Percentiles rank a stretch among this genome's conserved stretches.
Conservation (phyloP, 2,797 vertebrate species). For the Eutrigla gurnardus region DNA sequence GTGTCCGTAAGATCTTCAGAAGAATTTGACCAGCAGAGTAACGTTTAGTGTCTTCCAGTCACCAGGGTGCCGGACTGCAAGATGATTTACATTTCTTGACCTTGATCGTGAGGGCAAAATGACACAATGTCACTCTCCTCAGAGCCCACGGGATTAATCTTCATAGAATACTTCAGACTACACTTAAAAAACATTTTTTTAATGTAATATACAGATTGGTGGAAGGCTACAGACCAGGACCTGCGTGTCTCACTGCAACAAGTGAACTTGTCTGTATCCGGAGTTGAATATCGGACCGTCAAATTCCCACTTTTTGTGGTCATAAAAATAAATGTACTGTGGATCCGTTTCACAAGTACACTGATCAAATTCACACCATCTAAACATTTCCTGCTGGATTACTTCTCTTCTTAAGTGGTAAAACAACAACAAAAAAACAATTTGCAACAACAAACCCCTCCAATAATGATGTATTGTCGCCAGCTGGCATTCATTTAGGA, state of each 20-base stretch:
- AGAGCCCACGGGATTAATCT: background rate
- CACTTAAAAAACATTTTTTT: background rate
- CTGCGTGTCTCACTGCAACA: conserved; percentile 57
- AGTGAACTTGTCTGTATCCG: conserved; percentile 42
- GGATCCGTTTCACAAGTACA: background rate
- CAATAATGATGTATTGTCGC: conserved; percentile 36
- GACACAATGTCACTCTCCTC: background rate
- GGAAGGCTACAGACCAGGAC: conserved; percentile 14
- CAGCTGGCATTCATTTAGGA: conserved; percentile 57
- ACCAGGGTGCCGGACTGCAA: background rate
- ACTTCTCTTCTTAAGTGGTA: background rate
- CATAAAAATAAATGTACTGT: background rate
- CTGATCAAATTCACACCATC: background rate
- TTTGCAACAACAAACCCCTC: conserved; percentile 6
- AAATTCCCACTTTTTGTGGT: conserved; percentile 1
- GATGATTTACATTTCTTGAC: conserved; percentile 26
- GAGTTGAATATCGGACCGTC: background rate
- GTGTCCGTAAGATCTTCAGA: background rate
- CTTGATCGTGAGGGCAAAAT: conserved; percentile 32
- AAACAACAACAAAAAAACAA: background rate
- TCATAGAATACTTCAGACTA: background rate
- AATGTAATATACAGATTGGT: background rate
- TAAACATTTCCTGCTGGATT: background rate
- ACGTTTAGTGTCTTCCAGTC: conserved; percentile 25
- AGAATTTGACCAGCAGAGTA: conserved; percentile 18